Percentiles rank a stretch among this genome's conserved stretches.
These are phyloP conservation scores for Mallotus villosus DNA, from an alignment of 2,797 vertebrate genomes.

Conservation along the genomic window DNA sequence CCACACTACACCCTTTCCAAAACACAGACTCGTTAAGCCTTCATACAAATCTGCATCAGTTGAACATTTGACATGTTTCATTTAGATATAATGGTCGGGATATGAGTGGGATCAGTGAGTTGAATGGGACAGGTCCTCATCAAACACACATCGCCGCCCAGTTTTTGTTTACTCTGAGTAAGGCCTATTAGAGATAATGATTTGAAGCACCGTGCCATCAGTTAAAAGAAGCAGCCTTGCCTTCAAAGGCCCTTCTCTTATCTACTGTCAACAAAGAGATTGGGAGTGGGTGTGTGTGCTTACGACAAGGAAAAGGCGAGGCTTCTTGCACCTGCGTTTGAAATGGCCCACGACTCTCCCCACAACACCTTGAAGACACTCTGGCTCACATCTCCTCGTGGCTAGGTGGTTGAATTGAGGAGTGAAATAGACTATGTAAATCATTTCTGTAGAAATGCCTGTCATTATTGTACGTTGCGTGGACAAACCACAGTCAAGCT, in stretches of 20 bases:
- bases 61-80: conserved; percentile 46
- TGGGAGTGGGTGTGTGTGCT: too few relatives aligned
- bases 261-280: conserved; percentile 67
- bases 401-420: too few relatives aligned
- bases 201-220: background rate
- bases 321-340: background rate
- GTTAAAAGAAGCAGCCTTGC: background rate
- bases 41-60: conserved; percentile 49
- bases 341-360: background rate
- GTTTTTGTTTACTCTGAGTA: background rate
- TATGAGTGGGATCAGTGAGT: conserved; percentile 28
- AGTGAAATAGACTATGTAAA: too few relatives aligned
- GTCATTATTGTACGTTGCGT: too few relatives aligned
- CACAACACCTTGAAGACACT: too few relatives aligned
- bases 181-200: background rate
- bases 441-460: too few relatives aligned
- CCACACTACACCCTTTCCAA: background rate
- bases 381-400: too few relatives aligned
- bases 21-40: conserved; percentile 16
- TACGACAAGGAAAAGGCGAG: background rate
- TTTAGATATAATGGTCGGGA: conserved; percentile 37
- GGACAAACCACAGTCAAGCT: conserved; percentile 3
- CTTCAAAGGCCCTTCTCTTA: conserved; percentile 69
- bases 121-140: conserved; percentile 47
- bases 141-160: background rate